Base-by-base conservation (phyloP, 35 echinoderm and acorn worm genomes). In the Patiria miniata region DNA sequence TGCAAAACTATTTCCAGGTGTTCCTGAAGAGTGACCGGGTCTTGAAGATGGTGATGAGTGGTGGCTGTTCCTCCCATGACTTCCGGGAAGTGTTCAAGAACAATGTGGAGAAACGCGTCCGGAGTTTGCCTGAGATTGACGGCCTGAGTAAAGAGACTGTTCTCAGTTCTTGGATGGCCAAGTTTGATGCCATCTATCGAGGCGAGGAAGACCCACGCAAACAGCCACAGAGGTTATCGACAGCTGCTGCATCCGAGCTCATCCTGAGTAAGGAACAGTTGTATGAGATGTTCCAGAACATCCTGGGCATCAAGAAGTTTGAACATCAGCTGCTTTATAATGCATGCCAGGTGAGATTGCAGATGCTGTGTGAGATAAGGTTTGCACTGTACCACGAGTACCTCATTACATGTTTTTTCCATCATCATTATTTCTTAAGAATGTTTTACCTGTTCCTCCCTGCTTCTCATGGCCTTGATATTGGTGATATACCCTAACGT, bases 211-310 rank as follows among this genome's bases (percentile, higher is more conserved):
- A 99, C 73, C 96, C 93, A 36, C 81, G 96, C 12, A 99, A 99
- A 68, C 96, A 98, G 81, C 96, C 96, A 40, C 96, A 99, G 69
- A 94, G 96, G 81, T 88, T 99, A 60, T 94, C 96, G 21, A 91
- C 96, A 22, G 86, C 93, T 51, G 96, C 96, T 83, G 96, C 92
- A 60, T 95, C 93, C 16, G 93, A 99, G 83, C 96, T 99, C 40
- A 98, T 99, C 55, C 81, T 99, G 0, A 99, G 96, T 56, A 99
- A 99, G 85, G 96, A 98, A 60, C 96, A 99, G 61, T 85, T 99
- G 5, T 99, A 99, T 65, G 96, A 99, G 86, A 99, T 99, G 96
- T 99, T 99, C 53, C 96, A 99, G 73, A 94, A 99, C 73, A 95
- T 99, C 53, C 51, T 99, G 8, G 96, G 96, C 17, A 88, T 99